Evolutionary conservation across 2,113 vertebrate species (phyloP).

Genomic region (Alectura lathami): DNA sequence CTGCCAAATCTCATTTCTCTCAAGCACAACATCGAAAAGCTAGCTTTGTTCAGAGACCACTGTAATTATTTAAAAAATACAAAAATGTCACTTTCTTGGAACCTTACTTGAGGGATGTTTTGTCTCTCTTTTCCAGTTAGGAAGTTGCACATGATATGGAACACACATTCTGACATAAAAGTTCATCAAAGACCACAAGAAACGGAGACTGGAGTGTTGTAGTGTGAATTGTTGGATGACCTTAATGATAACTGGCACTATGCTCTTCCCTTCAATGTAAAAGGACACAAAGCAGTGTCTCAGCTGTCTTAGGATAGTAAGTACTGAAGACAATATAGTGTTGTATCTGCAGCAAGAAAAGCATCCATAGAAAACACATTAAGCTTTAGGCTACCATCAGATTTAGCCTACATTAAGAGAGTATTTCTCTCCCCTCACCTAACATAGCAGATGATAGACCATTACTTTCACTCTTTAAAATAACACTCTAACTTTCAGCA

Average conservation of each 20-base stretch:
- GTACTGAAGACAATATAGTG: background rate
- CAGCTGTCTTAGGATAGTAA: background rate
- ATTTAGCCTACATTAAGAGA: background rate
- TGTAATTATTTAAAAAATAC: background rate
- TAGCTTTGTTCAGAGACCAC: background rate
- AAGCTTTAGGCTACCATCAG: background rate
- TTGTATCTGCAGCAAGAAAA: background rate
- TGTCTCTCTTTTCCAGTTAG: background rate
- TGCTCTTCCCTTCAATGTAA: background rate
- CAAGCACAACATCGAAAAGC: background rate
- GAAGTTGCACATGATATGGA: background rate
- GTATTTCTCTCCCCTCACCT: background rate
- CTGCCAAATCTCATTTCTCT: background rate
- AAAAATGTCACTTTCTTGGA: background rate
- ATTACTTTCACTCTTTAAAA: background rate
- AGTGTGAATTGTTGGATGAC: background rate
- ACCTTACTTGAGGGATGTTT: background rate
- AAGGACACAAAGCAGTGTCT: background rate
- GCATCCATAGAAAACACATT: background rate
- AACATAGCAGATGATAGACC: background rate
- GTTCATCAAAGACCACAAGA: background rate
- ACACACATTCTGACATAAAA: background rate
- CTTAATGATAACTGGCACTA: background rate
- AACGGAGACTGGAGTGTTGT: background rate
- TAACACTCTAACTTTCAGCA: conserved; percentile 5